phyloP scores from a whole-genome alignment of 2,888 invertebrate species.

The Metalampra italica region DNA sequence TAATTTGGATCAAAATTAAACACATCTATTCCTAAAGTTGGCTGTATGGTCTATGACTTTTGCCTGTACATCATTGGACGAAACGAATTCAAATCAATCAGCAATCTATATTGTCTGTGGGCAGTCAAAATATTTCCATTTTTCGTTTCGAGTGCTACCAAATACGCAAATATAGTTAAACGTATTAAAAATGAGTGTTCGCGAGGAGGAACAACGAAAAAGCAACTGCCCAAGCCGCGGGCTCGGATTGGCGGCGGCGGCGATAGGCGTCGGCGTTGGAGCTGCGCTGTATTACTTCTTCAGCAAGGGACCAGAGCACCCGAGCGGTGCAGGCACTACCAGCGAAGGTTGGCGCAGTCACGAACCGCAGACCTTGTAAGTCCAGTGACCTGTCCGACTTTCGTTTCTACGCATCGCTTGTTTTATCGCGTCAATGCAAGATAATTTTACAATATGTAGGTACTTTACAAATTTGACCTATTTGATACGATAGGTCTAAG shows the following conservation, averaged over 20 bases:
- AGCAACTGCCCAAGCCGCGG: constrained; percentile 55
- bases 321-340: constrained; percentile 47
- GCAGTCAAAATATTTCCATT: not conserved
- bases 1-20: too few species aligned
- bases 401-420: not conserved
- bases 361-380: constrained; percentile 20
- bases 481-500: too few species aligned
- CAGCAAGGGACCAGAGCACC: constrained; percentile 50
- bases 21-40: too few species aligned
- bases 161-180: constrained; percentile 1
- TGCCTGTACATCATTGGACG: too few species aligned
- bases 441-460: not conserved
- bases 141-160: not conserved
- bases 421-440: not conserved
- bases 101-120: too few species aligned
- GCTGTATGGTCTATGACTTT: too few species aligned
- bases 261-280: constrained; percentile 65
- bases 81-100: too few species aligned
- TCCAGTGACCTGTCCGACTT: not conserved
- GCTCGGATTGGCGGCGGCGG: constrained; percentile 60
- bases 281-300: constrained; percentile 68
- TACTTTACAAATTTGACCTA: constrained; percentile 9
- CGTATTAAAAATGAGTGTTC: constrained; percentile 46
- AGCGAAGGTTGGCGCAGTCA: constrained; percentile 45
- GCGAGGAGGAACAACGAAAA: constrained; percentile 54